Percentiles rank a stretch among this genome's conserved stretches.
Evolutionary conservation across 2,113 vertebrate genomes (phyloP).

Genomic region (Zapornia atra): DNA sequence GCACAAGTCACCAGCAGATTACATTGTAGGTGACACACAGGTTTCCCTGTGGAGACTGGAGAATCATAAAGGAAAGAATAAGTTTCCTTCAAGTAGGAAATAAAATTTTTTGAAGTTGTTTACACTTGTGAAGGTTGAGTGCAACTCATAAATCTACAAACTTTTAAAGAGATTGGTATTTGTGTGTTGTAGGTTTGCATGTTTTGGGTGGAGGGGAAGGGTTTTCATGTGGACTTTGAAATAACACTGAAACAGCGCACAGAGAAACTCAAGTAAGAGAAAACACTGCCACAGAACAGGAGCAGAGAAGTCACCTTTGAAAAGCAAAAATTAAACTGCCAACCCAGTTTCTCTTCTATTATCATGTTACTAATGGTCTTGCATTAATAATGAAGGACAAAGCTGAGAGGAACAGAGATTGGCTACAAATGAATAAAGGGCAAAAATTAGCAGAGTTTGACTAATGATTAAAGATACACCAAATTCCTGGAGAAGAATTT

Average conservation of each 20-base stretch:
- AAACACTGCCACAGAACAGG: background rate
- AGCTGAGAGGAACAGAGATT: background rate
- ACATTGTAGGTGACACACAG: background rate
- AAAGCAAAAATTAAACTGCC: background rate
- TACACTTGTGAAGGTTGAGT: background rate
- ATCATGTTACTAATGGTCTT: slow-evolving; percentile 49
- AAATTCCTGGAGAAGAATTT: background rate
- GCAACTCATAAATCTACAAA: background rate
- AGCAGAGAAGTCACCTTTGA: slow-evolving; percentile 20
- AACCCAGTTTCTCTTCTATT: background rate
- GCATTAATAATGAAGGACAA: slow-evolving; percentile 60
- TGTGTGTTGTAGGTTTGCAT: background rate
- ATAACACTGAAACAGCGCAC: background rate
- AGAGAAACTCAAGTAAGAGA: background rate
- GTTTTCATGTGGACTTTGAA: background rate
- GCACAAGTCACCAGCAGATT: background rate
- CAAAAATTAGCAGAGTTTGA: background rate
- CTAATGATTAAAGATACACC: background rate
- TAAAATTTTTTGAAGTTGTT: background rate
- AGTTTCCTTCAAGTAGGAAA: background rate
- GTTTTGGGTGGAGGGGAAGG: background rate
- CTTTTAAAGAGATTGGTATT: background rate
- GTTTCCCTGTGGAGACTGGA: background rate
- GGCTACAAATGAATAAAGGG: background rate
- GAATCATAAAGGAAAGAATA: background rate